These are phyloP conservation scores for Actinia tenebrosa DNA, from an alignment of 64 coral and sea anemone genomes.

Conservation along the genomic window DNA sequence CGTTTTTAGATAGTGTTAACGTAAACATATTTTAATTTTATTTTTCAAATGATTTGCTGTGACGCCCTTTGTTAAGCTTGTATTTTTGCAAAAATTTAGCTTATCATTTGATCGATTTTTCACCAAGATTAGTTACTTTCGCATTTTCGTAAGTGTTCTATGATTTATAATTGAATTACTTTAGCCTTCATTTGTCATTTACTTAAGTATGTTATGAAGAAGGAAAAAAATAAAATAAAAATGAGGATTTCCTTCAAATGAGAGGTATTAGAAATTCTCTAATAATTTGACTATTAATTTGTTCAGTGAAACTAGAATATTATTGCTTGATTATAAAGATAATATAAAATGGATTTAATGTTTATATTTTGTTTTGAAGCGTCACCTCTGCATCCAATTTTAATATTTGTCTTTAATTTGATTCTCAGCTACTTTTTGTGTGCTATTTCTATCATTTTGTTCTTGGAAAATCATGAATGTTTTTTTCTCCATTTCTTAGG, in stretches of 20 bases:
- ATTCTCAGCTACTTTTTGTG: background rate
- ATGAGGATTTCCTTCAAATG: background rate
- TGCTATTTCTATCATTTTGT: background rate
- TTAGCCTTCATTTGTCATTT: background rate
- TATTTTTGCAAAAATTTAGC: background rate
- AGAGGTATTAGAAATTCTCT: background rate
- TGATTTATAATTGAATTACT: background rate
- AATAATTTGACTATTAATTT: too few relatives aligned
- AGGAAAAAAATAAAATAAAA: background rate
- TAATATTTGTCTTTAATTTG: background rate
- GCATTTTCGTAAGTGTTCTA: background rate
- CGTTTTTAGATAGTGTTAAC: background rate
- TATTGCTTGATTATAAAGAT: too few relatives aligned
- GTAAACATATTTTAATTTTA: background rate
- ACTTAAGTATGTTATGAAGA: background rate
- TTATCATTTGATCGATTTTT: background rate
- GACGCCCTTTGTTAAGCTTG: background rate
- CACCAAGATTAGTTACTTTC: background rate
- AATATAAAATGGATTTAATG: background rate
- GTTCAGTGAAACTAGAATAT: too few relatives aligned
- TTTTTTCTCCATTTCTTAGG: conserved; percentile 41
- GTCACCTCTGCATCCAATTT: background rate
- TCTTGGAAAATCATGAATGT: background rate
- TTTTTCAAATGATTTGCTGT: background rate
- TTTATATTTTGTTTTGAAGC: background rate